These are phyloP conservation scores for Porphyrio hochstetteri DNA, from an alignment of 2,113 vertebrate species.

Conservation along the genomic window DNA sequence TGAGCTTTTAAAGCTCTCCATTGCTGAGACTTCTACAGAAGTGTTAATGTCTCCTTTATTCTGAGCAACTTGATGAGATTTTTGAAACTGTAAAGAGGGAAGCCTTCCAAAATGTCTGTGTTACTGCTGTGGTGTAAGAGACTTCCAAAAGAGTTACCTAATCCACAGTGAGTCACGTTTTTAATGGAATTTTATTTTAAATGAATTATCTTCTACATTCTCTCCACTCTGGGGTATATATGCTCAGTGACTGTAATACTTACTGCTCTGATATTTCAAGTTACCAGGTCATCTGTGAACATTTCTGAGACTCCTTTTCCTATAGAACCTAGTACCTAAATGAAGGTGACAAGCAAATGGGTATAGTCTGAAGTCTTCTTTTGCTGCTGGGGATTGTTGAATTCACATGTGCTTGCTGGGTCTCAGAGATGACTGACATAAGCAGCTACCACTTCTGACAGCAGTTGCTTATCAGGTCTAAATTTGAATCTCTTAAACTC, in stretches of 20 bases:
- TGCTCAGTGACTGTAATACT: neutral
- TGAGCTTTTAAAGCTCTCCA: neutral
- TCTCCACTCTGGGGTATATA: neutral
- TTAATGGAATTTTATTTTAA: neutral
- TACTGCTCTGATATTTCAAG: neutral
- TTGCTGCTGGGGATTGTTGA: neutral
- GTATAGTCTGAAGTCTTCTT: neutral
- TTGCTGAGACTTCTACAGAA: neutral
- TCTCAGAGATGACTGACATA: neutral
- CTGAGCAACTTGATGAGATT: neutral
- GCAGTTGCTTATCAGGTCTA: neutral
- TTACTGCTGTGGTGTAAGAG: neutral
- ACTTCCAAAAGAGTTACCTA: neutral
- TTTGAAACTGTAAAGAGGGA: neutral
- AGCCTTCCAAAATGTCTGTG: neutral
- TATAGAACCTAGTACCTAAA: neutral
- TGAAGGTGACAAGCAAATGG: neutral
- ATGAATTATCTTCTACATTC: neutral
- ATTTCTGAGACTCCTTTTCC: neutral
- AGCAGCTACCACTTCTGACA: slow-evolving; percentile 3
- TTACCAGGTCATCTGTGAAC: neutral
- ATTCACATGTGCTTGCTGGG: neutral
- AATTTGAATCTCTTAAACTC: slow-evolving; percentile 5
- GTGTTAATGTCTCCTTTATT: neutral
- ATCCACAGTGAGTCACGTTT: neutral